These are phyloP conservation scores for Ganaspis brasiliensis DNA, from an alignment of 2,888 invertebrate species.

Conservation along the genomic window DNA sequence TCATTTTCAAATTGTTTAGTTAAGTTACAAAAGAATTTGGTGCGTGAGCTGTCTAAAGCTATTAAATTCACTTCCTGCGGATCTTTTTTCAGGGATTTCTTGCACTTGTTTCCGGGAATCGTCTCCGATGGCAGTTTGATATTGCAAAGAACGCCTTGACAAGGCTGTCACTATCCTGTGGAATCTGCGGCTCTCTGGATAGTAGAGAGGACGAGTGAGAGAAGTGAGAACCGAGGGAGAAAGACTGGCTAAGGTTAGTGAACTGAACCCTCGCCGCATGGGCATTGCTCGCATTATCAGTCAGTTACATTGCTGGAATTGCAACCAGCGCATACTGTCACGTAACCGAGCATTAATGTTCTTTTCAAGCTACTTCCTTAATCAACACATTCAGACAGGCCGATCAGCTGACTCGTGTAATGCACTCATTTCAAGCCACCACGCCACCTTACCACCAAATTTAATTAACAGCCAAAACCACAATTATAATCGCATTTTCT, in stretches of 20 bases:
- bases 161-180: slow-evolving; percentile 66
- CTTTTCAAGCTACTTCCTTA: slow-evolving; percentile 39
- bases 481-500: background rate
- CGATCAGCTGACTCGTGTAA: slow-evolving; percentile 21
- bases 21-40: slow-evolving; percentile 18
- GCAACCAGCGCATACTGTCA: slow-evolving; percentile 37
- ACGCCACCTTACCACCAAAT: background rate
- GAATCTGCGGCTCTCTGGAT: slow-evolving; percentile 63
- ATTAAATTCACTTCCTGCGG: slow-evolving; percentile 42
- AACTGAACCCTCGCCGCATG: slow-evolving; percentile 62
- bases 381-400: slow-evolving; percentile 26
- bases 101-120: slow-evolving; percentile 42
- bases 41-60: slow-evolving; percentile 29
- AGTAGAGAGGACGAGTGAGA: slow-evolving; percentile 50
- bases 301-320: slow-evolving; percentile 56
- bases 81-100: slow-evolving; percentile 29
- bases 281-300: slow-evolving; percentile 59
- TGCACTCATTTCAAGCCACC: background rate
- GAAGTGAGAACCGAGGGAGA: slow-evolving; percentile 53
- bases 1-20: background rate
- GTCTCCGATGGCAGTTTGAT: slow-evolving; percentile 43
- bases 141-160: slow-evolving; percentile 65
- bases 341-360: slow-evolving; percentile 37
- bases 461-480: background rate
- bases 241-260: slow-evolving; percentile 64